Conservation (phyloP, 2,113 vertebrate genomes). For the Hemibagrus wyckioides region DNA sequence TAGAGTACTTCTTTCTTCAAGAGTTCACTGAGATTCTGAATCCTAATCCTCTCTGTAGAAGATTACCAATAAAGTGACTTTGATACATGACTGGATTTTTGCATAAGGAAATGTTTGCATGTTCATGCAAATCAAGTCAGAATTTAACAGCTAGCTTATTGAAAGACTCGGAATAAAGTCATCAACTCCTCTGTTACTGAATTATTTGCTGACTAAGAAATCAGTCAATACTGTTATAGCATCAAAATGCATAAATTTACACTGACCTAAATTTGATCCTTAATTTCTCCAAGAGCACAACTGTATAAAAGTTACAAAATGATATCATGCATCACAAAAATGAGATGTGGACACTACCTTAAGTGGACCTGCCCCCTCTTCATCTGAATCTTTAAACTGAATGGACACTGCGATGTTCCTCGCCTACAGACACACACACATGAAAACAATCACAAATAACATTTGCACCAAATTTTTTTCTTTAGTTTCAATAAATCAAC, state of each 20-base stretch:
- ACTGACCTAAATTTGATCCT: background rate
- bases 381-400: constrained; percentile 93
- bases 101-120: background rate
- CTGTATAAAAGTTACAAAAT: background rate
- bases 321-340: background rate
- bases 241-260: background rate
- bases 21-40: background rate
- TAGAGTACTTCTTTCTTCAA: background rate
- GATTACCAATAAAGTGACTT: background rate
- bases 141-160: background rate
- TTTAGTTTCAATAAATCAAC: background rate
- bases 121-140: background rate
- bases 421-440: constrained; percentile 72
- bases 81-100: background rate
- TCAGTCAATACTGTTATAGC: background rate
- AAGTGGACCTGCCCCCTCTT: constrained; percentile 77
- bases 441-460: background rate
- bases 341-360: constrained; percentile 74
- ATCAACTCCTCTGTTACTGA: background rate
- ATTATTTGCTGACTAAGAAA: background rate
- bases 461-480: background rate
- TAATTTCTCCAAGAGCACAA: background rate
- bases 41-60: background rate
- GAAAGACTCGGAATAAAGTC: background rate
- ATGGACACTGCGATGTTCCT: constrained; percentile 92